Evolutionary conservation across 2,113 vertebrate genomes (phyloP), one percentile per base, ranked within the genome.

Genomic region (Lonchura striata): DNA sequence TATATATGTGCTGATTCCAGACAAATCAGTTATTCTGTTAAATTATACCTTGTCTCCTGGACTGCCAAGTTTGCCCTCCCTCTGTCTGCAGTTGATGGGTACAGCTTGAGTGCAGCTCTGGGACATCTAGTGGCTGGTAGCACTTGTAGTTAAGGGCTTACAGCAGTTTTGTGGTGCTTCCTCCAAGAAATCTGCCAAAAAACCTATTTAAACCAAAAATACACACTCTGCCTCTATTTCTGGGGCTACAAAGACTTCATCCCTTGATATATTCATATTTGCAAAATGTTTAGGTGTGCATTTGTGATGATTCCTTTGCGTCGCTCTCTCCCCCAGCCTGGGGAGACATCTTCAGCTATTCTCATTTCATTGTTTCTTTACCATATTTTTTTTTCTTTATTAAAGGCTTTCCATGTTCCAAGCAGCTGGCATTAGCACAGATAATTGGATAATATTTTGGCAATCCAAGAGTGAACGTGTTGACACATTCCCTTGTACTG

Each of bases 71-170:
- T 53, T 70, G 74, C 41, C n/a, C 35, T 21, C 56, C 35, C 47
- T 44, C 24, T 49, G n/a, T 37, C 60, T 77, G 71, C 86, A 82
- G 72, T 46, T 30, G 42, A 37, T 30, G 74, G 44, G 70, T 20
- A 30, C 66, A 74, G 70, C 61, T 19, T 70, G 76, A 74, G 50
- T 1, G 10, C 50, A 39, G 79, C 57, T 63, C 79, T 78, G 87
- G 94, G 89, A 90, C 96, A 86, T 83, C 82, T 65, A 91, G 84
- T 86, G 91, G 84, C 70, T 92, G 68, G 27, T 42, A 50, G 60
- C 59, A 33, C 44, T 50, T 21, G 16, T 14, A 50, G 39, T 46
- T 63, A 47, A 53, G 47, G 30, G 41, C 77, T 92, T 25, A 25
- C 1, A 6, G 41, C 52, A 64, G 25, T 49, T 59, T 23, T 63